Percentiles rank a stretch among this genome's conserved stretches.
Evolutionary conservation across 2,888 invertebrate genomes (phyloP).

Genomic region (Synanthedon formicaeformis): DNA sequence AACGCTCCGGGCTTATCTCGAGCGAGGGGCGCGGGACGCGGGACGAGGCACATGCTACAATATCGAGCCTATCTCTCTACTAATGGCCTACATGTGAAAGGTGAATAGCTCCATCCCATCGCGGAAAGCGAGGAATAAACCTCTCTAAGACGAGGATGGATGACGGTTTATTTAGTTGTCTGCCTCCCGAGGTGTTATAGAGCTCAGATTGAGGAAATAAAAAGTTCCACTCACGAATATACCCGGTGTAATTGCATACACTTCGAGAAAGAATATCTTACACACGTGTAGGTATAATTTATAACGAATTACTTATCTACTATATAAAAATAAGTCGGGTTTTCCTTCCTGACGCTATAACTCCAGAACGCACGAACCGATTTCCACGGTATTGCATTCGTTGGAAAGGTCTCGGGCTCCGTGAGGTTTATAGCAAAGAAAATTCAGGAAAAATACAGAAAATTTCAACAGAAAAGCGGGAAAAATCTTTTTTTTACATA

Average conservation of each 20-base stretch:
- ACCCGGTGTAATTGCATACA: too few species aligned
- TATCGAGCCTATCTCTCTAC: conserved; percentile 58
- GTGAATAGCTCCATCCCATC: conserved; percentile 51
- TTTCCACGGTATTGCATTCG: too few species aligned
- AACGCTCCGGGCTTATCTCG: conserved; percentile 48
- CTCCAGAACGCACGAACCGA: too few species aligned
- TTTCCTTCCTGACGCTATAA: too few species aligned
- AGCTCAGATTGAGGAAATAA: conserved; percentile 1
- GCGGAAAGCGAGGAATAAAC: conserved; percentile 34
- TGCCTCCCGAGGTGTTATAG: conserved; percentile 14
- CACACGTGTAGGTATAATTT: too few species aligned
- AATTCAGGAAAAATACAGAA: too few species aligned
- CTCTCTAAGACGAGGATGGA: conserved; percentile 29
- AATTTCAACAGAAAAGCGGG: too few species aligned
- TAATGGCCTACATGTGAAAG: conserved; percentile 63
- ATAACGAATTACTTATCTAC: background rate
- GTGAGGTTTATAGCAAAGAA: too few species aligned
- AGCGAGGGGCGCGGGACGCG: conserved; percentile 18
- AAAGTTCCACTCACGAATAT: conserved; percentile 2
- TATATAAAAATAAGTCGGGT: too few species aligned
- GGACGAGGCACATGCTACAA: conserved; percentile 38
- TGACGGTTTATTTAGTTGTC: conserved; percentile 34
- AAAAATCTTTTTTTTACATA: too few species aligned
- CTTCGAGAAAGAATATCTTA: too few species aligned
- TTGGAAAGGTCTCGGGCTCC: too few species aligned